Percentiles rank a stretch among this genome's conserved stretches.
Evolutionary conservation across 2,888 invertebrate species (phyloP).

Genomic region (Zeuzera pyrina): DNA sequence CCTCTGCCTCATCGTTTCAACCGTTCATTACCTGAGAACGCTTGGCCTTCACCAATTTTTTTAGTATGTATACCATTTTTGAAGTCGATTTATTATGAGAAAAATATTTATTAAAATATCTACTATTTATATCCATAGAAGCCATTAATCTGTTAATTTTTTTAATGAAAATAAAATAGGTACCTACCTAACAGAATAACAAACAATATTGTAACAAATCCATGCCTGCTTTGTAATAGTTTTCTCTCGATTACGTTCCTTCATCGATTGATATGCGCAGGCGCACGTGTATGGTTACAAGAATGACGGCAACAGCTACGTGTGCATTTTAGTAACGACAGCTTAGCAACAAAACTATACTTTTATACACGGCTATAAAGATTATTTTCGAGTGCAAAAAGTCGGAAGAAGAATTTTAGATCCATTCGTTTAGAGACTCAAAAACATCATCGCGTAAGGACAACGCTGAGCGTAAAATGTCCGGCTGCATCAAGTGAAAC

Average conservation of each 20-base stretch:
- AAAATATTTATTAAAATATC: too few relatives aligned
- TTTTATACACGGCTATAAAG: constrained; percentile 19
- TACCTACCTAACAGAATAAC: too few relatives aligned
- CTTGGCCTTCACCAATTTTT: too few relatives aligned
- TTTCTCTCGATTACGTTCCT: constrained; percentile 65
- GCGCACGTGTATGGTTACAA: constrained; percentile 51
- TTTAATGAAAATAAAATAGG: too few relatives aligned
- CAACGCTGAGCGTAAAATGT: constrained; percentile 37
- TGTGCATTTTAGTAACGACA: constrained; percentile 24
- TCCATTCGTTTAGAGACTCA: constrained; percentile 41
- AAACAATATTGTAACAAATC: too few relatives aligned
- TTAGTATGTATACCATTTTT: too few relatives aligned
- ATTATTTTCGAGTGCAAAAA: constrained; percentile 15
- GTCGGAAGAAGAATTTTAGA: constrained; percentile 29
- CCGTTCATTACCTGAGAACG: too few relatives aligned
- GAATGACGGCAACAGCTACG: constrained; percentile 56
- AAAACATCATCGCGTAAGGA: constrained; percentile 54
- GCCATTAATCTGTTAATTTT: too few relatives aligned
- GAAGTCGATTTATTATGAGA: too few relatives aligned
- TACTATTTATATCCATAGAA: too few relatives aligned
- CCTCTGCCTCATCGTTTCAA: too few relatives aligned
- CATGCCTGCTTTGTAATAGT: too few relatives aligned
- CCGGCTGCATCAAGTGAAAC: constrained; percentile 60
- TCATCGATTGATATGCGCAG: constrained; percentile 50
- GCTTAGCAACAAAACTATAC: constrained; percentile 18